These are phyloP conservation scores for Herpetotheres cachinnans DNA, from an alignment of 2,113 vertebrate genomes.

Conservation along the genomic window DNA sequence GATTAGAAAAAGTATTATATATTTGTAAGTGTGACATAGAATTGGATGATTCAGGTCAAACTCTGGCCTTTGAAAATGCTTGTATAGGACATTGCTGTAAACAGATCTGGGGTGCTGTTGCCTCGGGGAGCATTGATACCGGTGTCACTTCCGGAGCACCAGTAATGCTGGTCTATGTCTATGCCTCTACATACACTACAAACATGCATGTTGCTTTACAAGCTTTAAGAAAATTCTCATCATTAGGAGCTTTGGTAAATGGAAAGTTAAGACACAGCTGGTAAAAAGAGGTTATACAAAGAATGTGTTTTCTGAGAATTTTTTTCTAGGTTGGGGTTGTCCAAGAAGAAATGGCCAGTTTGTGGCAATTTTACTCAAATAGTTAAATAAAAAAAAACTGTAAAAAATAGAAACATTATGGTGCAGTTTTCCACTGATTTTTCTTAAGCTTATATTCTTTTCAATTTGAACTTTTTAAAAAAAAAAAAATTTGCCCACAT, in stretches of 20 bases:
- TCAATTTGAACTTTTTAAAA: background rate
- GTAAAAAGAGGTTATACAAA: background rate
- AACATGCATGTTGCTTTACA: background rate
- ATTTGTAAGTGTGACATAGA: background rate
- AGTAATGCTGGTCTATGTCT: background rate
- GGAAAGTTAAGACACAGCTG: background rate
- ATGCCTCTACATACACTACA: background rate
- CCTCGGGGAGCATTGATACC: background rate
- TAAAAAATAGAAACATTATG: background rate
- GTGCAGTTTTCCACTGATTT: background rate
- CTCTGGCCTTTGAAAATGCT: background rate
- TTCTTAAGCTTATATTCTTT: background rate
- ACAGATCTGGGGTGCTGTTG: background rate
- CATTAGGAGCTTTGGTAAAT: background rate
- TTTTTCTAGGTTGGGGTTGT: background rate
- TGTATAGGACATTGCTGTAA: background rate
- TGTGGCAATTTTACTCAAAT: background rate
- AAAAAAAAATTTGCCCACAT: background rate
- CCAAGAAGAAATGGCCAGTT: background rate
- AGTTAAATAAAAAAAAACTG: background rate
- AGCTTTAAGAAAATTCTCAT: background rate
- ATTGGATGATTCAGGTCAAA: background rate
- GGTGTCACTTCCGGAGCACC: background rate
- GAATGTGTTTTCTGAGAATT: background rate
- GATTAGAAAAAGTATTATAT: background rate